Conservation (phyloP, 2,888 invertebrate species). For the Glyphotaelius pellucidus region DNA sequence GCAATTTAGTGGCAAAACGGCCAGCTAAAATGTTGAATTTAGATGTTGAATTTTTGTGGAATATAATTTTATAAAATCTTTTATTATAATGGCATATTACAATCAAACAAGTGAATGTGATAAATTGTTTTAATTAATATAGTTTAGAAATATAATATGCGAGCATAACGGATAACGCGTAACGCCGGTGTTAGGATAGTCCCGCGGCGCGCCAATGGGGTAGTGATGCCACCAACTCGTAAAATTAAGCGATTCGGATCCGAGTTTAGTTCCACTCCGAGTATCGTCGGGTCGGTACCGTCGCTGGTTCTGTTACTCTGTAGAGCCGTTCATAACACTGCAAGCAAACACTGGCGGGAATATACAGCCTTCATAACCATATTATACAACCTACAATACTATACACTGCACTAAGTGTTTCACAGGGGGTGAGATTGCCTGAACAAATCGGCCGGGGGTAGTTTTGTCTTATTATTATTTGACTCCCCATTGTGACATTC, state of each 20-base stretch:
- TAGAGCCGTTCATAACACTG: not conserved
- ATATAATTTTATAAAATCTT: not conserved
- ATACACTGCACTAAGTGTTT: constrained; percentile 14
- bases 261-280: constrained; percentile 78
- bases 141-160: not conserved
- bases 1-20: not conserved
- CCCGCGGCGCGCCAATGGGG: constrained; percentile 72
- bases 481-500: not conserved
- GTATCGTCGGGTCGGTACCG: constrained; percentile 76
- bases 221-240: constrained; percentile 80
- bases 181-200: constrained; percentile 59
- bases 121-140: not conserved
- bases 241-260: constrained; percentile 80
- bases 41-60: not conserved
- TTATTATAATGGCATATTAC: not conserved
- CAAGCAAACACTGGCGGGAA: not conserved
- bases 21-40: not conserved
- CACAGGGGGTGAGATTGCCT: not conserved
- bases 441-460: constrained; percentile 29
- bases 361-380: constrained; percentile 19
- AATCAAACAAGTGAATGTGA: not conserved
- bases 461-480: not conserved
- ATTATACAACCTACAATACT: not conserved
- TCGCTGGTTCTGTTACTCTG: constrained; percentile 67
- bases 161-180: not conserved